Percentiles rank a stretch among this genome's conserved stretches.
Conservation (phyloP, 2,113 vertebrate species). For the Gyps fulvus region DNA sequence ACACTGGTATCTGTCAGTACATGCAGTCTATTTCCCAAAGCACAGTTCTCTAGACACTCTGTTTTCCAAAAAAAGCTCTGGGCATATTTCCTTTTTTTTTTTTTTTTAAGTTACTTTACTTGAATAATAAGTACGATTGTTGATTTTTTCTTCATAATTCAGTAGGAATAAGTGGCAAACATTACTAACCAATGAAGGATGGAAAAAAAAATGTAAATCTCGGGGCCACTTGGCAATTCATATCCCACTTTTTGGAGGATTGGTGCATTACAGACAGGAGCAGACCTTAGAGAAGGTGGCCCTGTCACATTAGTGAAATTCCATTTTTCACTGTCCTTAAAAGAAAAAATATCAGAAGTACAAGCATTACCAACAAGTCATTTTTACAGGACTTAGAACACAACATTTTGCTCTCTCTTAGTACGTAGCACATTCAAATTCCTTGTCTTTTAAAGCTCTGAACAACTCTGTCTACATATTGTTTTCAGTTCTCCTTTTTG, state of each 20-base stretch:
- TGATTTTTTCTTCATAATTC: background rate
- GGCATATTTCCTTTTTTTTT: background rate
- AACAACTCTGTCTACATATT: background rate
- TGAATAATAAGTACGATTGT: background rate
- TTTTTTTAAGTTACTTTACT: background rate
- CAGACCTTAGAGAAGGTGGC: background rate
- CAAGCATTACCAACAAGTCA: background rate
- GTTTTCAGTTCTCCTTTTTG: background rate
- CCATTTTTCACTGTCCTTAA: background rate
- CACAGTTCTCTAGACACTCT: background rate
- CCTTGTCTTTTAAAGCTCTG: background rate
- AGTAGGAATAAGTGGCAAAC: background rate
- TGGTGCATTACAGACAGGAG: background rate
- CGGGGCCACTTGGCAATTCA: background rate
- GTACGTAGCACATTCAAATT: background rate
- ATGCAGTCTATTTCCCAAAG: background rate
- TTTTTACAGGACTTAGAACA: background rate
- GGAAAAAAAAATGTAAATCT: background rate
- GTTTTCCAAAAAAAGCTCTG: background rate
- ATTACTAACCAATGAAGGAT: background rate
- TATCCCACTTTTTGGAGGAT: rapidly evolving
- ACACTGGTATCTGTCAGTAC: background rate
- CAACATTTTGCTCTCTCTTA: background rate
- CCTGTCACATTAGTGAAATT: background rate
- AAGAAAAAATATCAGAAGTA: background rate